Evolutionary conservation across 2,888 invertebrate species (phyloP), one percentile per base, ranked within the genome.

Genomic region (Crioceris asparagi): DNA sequence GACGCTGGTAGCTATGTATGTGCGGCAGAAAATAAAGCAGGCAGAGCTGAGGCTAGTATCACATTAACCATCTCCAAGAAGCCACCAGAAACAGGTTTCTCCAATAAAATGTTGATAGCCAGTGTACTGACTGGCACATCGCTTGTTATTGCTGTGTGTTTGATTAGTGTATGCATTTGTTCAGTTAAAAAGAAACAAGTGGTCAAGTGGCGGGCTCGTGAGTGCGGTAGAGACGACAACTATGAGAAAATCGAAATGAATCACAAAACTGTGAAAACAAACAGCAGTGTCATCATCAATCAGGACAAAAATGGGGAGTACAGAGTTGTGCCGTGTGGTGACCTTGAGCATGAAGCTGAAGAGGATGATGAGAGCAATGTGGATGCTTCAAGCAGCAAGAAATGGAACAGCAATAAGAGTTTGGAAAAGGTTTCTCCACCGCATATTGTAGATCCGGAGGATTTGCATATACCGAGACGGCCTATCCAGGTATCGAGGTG

Each of bases 231-330:
- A 2, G 66, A 65, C 45, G 81, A 82, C 53, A 81, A 76, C 62
- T 83, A 83, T 56, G 83, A 83, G 60, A 84, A 83, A 68, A 83
- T 84, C 47, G 83, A 83, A 59, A 74, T 81, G 69, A 78, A 75
- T 60, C 72, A 76, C 50, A 72, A 70, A 49, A 55, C 60, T 26
- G 54, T 53, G 32, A 62, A 52, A 37, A 42, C 48, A 17, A 58
- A 57, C 39, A 53, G 53, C 26, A 54, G 54, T 8, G 48, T 51
- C 5, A 43, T 37, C 41, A 29, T 43, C 16, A 41, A 38, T 17
- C 26, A 35, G 12, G 34, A 46, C 14, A 77, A 76, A 53, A 71
- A 80, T 46, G 80, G 81, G 26, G 79, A 81, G 52, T 82, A 82
- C 57, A 69, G 79, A 48, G 79, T 81, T 51, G 77, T 82, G 44